Evolutionary conservation across 2,113 vertebrate species (phyloP), one percentile per base, ranked within the genome.

Genomic region (Bostrychus sinensis): DNA sequence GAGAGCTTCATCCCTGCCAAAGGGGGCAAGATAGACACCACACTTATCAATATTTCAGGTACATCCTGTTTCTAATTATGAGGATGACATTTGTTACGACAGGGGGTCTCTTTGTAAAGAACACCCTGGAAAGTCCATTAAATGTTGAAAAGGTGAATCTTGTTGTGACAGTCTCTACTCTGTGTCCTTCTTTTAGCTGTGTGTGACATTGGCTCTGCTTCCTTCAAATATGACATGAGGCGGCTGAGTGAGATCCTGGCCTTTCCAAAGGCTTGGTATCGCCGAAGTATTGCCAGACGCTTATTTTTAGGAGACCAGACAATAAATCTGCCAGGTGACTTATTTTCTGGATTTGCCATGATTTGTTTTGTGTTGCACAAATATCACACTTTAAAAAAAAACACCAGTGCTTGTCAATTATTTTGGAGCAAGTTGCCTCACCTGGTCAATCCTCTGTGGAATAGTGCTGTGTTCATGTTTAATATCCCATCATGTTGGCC

Each of bases 21-120:
- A 89, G 63, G 94, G 14, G 94, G 93, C 80, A 99, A 98, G 84
- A 95, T 96, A 90, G 97, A 98, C 55, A 97, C 97, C 43, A 99
- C 97, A 0, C 85, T 98, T 76, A 98, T 99, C 89, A 99, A 98
- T 80, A 99, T 99, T 87, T 99, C 97, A 83, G 97, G 97, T 99
- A 83, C 48, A 30, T 51, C 26, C 48, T n/a, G 23, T 7, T 8
- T 51, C 23, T 14, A 51, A 51, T 51, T 51, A 25, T 51, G 34
- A 37, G 17, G 1, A 42, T 19, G 12, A 26, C 10, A 8, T 34
- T 28, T 54, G 19, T 39, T 30, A 28, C 23, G 26, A 26, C 46
- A 14, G 22, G 13, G 23, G 42, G 20, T 45, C 13, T 51, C 48
- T 51, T 51, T 28, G 48, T 28, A 23, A 17, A n/a, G 48, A 51